A percentile compares a stretch with the other conserved stretches of the same genome.
Conservation (phyloP, 2,113 vertebrate species). For the Cyphomyrus discorhynchus region DNA sequence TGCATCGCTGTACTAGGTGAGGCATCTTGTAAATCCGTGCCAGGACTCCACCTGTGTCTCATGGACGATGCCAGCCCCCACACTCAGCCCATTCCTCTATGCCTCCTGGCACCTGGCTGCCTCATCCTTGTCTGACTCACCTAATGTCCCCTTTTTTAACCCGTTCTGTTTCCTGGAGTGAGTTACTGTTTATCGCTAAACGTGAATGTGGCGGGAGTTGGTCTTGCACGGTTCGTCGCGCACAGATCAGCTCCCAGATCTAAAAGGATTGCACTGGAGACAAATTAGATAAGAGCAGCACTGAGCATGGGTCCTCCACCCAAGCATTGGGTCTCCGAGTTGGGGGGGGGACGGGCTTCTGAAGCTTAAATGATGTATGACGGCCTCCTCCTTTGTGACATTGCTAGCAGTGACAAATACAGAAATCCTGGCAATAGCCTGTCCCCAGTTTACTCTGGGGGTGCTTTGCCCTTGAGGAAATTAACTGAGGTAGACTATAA, state of each 20-base stretch:
- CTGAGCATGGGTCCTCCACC: neutral
- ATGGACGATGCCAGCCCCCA: neutral
- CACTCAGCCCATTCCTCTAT: neutral
- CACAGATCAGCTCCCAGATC: constrained; percentile 14
- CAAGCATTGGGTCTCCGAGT: neutral
- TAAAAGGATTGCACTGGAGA: constrained; percentile 31
- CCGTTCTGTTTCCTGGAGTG: neutral
- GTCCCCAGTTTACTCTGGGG: neutral
- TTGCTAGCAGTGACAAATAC: neutral
- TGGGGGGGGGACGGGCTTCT: neutral
- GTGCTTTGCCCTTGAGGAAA: constrained; percentile 4
- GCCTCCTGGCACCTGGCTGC: neutral
- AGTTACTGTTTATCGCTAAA: neutral
- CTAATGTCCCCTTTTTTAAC: neutral
- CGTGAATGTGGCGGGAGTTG: neutral
- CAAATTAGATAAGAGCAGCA: constrained; percentile 32
- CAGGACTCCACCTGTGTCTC: neutral
- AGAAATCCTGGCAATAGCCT: neutral
- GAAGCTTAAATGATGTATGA: neutral
- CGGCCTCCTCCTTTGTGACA: neutral
- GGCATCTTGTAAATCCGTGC: neutral
- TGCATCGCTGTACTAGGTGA: neutral
- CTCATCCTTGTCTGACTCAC: neutral
- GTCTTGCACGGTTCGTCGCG: neutral
- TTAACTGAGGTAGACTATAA: neutral